Base-by-base conservation (phyloP, 2,113 vertebrate genomes). In the Callionymus lyra region DNA sequence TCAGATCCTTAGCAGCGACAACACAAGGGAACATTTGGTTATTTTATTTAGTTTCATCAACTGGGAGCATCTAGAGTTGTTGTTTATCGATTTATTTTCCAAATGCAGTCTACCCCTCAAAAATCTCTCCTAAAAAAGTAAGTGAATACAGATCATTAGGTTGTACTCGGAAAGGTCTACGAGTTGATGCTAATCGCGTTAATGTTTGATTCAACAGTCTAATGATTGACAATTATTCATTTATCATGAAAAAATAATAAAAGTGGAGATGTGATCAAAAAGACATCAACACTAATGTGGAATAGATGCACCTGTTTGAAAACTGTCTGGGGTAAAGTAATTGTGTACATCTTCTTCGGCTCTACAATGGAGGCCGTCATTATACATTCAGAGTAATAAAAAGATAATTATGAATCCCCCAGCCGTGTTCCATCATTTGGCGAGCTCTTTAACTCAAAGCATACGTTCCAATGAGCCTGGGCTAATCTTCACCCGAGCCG, bases 391-490 rank as follows among this genome's bases (percentile, higher is more conserved):
- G 63, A 56, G 76, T 66, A 82, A 81, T 82, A 72, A 79, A 79
- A 80, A 76, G 66, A 81, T 79, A 77, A 82, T 81, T 83, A 74
- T 71, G 68, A 81, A 81, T 82, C 69, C 63, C 63, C 73, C 59
- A 68, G 73, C 77, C 63, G 60, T 74, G 74, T 71, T 69, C 75
- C 55, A 68, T 75, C 74, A 74, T 80, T 82, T 79, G 78, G 80
- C 81, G 76, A 76, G 65, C 72, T 83, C 65, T 65, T 81, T 76
- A 82, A 82, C 75, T 77, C 72, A 75, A 79, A 70, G 79, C 79
- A 79, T 74, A 81, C 74, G 68, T 70, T 83, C 71, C 77, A 77
- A 51, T 67, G 72, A 79, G 72, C 65, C 65, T 56, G 61, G 6
- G 70, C 79, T 82, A 78, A 85, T 85, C 84, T 76, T 67, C 80